Base-by-base conservation (phyloP, 2,113 vertebrate genomes). In the Urocolius indicus region DNA sequence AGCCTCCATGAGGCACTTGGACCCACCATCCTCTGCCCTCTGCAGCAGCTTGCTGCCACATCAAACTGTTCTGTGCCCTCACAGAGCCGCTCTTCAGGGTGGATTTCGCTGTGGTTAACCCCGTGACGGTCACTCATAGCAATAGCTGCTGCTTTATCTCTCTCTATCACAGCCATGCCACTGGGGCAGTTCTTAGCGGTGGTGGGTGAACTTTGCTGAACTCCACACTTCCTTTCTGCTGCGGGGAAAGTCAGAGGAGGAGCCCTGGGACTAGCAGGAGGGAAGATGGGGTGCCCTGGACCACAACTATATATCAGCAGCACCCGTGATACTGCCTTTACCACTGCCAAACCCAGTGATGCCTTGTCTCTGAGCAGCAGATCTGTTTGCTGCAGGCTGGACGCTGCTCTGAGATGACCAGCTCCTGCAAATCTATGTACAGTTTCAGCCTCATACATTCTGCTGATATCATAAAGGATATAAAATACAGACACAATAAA, bases 321-420 rank as follows among this genome's bases (percentile, higher is more conserved):
- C 76, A 86, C 46, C 3, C 0, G 2, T 67, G 57, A 68, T 68
- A 78, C 48, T 19, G 21, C 15, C 59, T 87, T 45, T 41, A 79
- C 30, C 61, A 46, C 48, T 86, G 69, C 43, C 52, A 86, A 83
- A 61, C 15, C 24, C 71, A 75, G 26, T 49, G 51, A 51, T 12
- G 2, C 54, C 80, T 94, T 84, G 84, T 90, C 92, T 84, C 86
- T 54, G 73, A 94, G 65, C 83, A 78, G 27, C 34, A 5, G 74
- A 63, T 71, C 78, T 78, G 17, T 45, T 76, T 76, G 27, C 69
- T 77, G 79, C 57, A 48, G 62, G 69, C 73, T 95, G 92, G 90
- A 75, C 61, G 10, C 88, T 65, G 87, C 81, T 95, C 96, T 67
- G 68, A 84, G 79, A 48, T 90, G 95, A 95, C 88, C 93, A 94